Base-by-base conservation (phyloP, 64 coral and sea anemone species). In the Stichodactyla mertensii region DNA sequence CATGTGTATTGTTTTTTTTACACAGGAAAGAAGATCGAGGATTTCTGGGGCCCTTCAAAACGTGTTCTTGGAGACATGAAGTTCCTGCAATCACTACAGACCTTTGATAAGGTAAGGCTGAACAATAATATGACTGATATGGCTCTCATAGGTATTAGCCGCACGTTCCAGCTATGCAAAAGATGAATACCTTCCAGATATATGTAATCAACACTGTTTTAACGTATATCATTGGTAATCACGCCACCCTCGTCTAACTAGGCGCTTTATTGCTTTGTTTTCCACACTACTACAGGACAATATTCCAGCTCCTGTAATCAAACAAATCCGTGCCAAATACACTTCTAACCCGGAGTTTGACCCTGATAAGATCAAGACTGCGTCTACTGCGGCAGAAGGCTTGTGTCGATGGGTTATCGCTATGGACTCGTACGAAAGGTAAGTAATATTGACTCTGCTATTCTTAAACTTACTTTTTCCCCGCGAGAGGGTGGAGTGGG, bases 341-440 rank as follows among this genome's bases (percentile, higher is more conserved):
- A 91, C 96, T 5, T 88, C 96, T 15, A 99, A 95, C 70, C 71
- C 93, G 27, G 96, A 99, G 62, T 99, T 99, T 89, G 96, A 99
- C 66, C 96, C 96, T 16, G 96, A 99, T 23, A 98, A 98, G 86
- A 98, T 98, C 36, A 98, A 98, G 62, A 95, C 90, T 13, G 96
- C 96, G 5, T 98, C 96, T 15, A 98, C 92, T 4, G 96, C 96
- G 16, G 93, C 92, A 11, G 96, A 98, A 64, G 96, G 96, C 22
- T 54, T 98, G 77, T 98, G 96, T 60, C 91, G 91, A 84, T 98
- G 96, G 96, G 96, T 98, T 18, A 78, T 94, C 80, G 96, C 96
- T 82, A 98, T 98, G 96, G 96, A 98, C 14, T 92, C 93, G 8
- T 98, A 98, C 23, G 96, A 98, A 62, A 95, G 91, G 96, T 98